phyloP scores from a whole-genome alignment of 2,888 invertebrate genomes.

The Caenorhabditis imperialis region DNA sequence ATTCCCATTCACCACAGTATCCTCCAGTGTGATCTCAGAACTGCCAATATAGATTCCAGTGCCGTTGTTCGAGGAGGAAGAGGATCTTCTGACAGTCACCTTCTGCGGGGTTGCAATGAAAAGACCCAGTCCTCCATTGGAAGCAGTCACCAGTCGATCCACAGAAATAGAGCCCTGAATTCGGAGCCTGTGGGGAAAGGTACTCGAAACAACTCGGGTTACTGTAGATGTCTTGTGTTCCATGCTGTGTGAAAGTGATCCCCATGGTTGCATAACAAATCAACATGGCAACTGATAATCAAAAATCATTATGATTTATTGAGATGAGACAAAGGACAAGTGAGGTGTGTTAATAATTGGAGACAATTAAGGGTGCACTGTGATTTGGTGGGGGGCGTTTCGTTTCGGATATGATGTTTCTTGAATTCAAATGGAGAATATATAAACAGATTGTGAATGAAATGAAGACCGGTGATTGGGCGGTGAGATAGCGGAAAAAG shows the following conservation, averaged over 20 bases:
- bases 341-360: too few species aligned
- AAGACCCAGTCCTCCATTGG: slow-evolving; percentile 44
- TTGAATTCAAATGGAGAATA: slow-evolving; percentile 9
- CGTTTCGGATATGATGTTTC: slow-evolving; percentile 24
- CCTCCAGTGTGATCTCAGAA: slow-evolving; percentile 34
- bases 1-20: slow-evolving; percentile 38
- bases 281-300: too few species aligned
- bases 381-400: too few species aligned
- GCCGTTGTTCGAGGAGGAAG: slow-evolving; percentile 35
- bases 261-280: too few species aligned
- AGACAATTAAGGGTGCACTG: too few species aligned
- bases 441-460: slow-evolving; percentile 3
- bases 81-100: slow-evolving; percentile 20
- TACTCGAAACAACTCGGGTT: neutral
- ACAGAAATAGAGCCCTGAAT: slow-evolving; percentile 40
- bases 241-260: too few species aligned
- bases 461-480: slow-evolving; percentile 13
- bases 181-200: too few species aligned
- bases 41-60: slow-evolving; percentile 44
- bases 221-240: too few species aligned
- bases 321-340: too few species aligned
- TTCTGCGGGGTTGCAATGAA: slow-evolving; percentile 18
- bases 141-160: slow-evolving; percentile 21
- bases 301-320: too few species aligned
- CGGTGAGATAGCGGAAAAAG: neutral